Evolutionary conservation across 2,797 vertebrate species (phyloP).

Genomic region (Phrynocephalus forsythii): DNA sequence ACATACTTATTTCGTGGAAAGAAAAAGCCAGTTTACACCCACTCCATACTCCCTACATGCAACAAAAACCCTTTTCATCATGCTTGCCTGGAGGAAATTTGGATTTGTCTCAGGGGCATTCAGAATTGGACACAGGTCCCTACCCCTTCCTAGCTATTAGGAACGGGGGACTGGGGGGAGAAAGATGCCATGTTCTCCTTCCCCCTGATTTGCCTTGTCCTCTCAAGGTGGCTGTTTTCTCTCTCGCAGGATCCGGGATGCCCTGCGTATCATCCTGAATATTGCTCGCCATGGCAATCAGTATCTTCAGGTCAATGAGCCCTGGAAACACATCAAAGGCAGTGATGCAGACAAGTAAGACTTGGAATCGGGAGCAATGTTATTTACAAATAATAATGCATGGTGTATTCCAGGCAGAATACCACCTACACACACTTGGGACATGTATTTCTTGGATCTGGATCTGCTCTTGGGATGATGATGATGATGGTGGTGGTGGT

Average conservation of each 20-base stretch:
- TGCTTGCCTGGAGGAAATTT: background rate
- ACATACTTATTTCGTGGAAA: too few species aligned
- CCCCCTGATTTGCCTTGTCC: background rate
- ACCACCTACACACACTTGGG: background rate
- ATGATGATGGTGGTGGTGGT: too few species aligned
- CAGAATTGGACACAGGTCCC: background rate
- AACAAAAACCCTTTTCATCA: background rate
- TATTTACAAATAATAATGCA: too few species aligned
- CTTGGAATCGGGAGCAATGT: accelerated
- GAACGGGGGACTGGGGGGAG: too few species aligned
- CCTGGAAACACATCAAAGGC: conserved; percentile 96
- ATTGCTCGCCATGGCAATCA: conserved; percentile 97
- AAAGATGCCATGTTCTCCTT: background rate
- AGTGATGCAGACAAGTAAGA: conserved; percentile 84
- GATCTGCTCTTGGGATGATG: background rate
- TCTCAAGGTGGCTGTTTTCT: accelerated
- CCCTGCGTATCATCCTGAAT: conserved; percentile 90
- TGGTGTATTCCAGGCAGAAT: background rate
- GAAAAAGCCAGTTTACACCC: too few species aligned
- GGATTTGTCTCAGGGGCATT: background rate
- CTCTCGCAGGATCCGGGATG: conserved; percentile 88
- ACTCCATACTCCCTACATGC: background rate
- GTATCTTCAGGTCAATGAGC: conserved; percentile 96
- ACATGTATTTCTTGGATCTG: background rate
- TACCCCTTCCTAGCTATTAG: background rate